Evolutionary conservation across 2,797 vertebrate species (phyloP), one percentile per base, ranked within the genome.

Genomic region (Botia kubotai): DNA sequence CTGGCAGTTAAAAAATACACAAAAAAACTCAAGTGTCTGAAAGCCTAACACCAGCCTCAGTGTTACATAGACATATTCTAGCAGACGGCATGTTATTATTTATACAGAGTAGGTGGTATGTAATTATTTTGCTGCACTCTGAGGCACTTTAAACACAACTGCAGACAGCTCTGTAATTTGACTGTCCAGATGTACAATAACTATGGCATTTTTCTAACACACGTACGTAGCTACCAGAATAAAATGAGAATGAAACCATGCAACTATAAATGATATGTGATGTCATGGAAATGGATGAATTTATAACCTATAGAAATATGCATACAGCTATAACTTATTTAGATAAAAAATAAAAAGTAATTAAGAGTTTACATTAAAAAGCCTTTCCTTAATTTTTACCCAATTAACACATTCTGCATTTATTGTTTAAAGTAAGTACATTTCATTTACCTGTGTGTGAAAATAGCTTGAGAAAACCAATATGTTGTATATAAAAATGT

Each of bases 101-200:
- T 70, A 62, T 71, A 72, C 55, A 17, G 48, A 21, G 68, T 57
- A 68, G 75, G 36, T 77, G 75, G 63, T 62, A 53, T 76, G 48
- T 43, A 67, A 76, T 76, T 76, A 76, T 67, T 67, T 76, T 67
- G 50, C 63, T 55, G 50, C 75, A 77, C 50, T 55, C 17, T 67
- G 50, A 76, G 33, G 62, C 75, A 76, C 50, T 77, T 74, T 67
- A 43, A 67, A 55, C 75, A 55, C 33, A 57, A 43, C 50, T 57
- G 50, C 6, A 16, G 63, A 57, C 33, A 68, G 63, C 63, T 77
- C 63, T 68, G 63, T 57, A 77, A 77, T 77, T 77, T 77, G 33
- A 77, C 65, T 77, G 63, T 68, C 52, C 75, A 29, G 52, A 68
- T 68, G 52, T 58, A 58, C 52, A 66, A 66, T 62, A 68, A 77